Base-by-base conservation (phyloP, 2,113 vertebrate species). In the Myrmecobius fasciatus region DNA sequence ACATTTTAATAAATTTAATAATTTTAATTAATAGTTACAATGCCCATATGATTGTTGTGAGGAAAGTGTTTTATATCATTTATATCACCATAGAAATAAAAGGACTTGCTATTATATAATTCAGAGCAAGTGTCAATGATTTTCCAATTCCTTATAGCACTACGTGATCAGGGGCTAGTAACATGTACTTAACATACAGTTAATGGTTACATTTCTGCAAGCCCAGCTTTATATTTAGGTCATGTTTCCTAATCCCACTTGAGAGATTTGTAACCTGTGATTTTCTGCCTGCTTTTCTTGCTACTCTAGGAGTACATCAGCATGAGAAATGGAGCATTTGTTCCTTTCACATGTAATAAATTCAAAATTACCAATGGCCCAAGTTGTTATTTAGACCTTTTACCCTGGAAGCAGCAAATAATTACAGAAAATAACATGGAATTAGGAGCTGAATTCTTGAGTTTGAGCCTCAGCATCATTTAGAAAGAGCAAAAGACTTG, bases 141-240 rank as follows among this genome's bases (percentile, higher is more conserved):
- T 96, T 91, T 89, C 52, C 7, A 83, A 53, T 92, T 31, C 93
- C 53, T 91, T 96, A 92, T 52, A 0, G 90, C 89, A 95, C 94
- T 67, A 96, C 96, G 96, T 96, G 54, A 20, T 96, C 96, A 95
- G 93, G 67, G 52, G 36, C 92, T 92, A 97, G 93, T 92, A 91
- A 91, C 94, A 92, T 91, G 89, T 91, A 95, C 36, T 96, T 54
- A 94, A 90, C 26, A 31, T 75, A 1, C 43, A 95, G 83, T 56
- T 53, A 48, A 89, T 49, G 4, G n/a, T 60, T 94, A 46, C 3
- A 20, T 83, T 92, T 92, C n/a, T 95, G 89, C 83, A 88, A 88
- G 7, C 92, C 52, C 22, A 92, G 91, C 83, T 96, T 89, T 89
- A 88, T 95, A 93, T 91, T 75, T 91, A 97, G 94, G 90, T 96